Base-by-base conservation (phyloP, 2,113 vertebrate genomes). In the Tonatia bakeri region DNA sequence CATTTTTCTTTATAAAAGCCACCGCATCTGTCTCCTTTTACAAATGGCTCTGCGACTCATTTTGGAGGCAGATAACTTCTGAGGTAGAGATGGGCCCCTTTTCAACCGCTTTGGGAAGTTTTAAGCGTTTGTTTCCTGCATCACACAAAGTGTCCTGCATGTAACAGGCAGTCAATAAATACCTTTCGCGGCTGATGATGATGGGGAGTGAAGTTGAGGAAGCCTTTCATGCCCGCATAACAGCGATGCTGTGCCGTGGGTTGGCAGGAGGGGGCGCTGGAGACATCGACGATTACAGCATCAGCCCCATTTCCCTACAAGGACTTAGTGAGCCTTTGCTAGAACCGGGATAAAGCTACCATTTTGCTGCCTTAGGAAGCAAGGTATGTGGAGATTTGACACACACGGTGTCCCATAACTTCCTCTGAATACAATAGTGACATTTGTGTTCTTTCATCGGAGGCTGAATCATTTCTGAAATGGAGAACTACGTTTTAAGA, bases 391-490 rank as follows among this genome's bases (percentile, higher is more conserved):
- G 92, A 96, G 76, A 97, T 94, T 93, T 85, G 94, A 95, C 0
- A 1, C 69, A 33, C 13, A 1, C 13, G 33, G 17, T 85, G 92
- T 92, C 95, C 92, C 52, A 40, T 92, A 92, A 94, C 92, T 94
- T 96, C 38, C 64, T 75, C 91, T 82, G 16, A 4, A 26, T 84
- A 72, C 97, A 95, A 92, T 43, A 92, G 90, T 3, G 12, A 67
- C 65, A 47, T 91, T 96, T 90, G 76, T 95, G 85, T 90, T 70
- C 88, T 95, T 98, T 92, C 72, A 94, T 95, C 94, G 90, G 9
- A 45, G 95, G 70, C 92, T 9, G 97, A 87, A 64, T 96, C 94
- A 82, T 88, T 96, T 96, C 87, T 92, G 96, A 97, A 94, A 94
- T 83, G 88, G 95, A 93, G 76, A 82, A 87, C 91, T 95, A 87